Evolutionary conservation across 1,140 invertebrate species (phyloP), one percentile per base, ranked within the genome.

Genomic region (Pseudomyrmex gracilis): DNA sequence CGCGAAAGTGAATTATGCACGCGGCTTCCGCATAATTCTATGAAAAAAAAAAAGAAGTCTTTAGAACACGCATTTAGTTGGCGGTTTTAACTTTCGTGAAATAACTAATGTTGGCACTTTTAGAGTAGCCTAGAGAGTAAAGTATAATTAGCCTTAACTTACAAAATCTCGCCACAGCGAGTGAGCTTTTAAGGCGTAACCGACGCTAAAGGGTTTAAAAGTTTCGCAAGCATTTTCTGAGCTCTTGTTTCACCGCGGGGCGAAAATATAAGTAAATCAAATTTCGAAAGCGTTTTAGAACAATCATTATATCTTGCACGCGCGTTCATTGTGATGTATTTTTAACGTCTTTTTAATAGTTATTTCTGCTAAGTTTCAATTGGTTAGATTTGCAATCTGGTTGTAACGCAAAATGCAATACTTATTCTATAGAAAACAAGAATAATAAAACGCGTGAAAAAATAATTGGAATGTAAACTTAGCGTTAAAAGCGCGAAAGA

Each of bases 121-220:
- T 80, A 80, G 55, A 80, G 66, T 71, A 71, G 57, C 53, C 66
- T 53, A 22, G 64, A 77, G 74, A 77, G 24, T 55, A 22, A 34
- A 60, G 66, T 71, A 80, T 80, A 80, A 80, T 80, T 80, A 80
- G 43, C 43, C 76, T 80, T 80, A 80, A 80, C 76, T 80, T 80
- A 80, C 66, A 80, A 80, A 80, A 80, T 80, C 66, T 71, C 66
- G 15, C 66, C n/a, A n/a, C 49, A 70, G 34, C 66, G 66, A 8
- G 20, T 70, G 64, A 80, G 76, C 76, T 80, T 71, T 80, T 80
- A 80, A 80, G 53, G 76, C 66, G 66, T 80, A 80, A 80, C 55
- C 66, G 53, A 71, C 76, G 67, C 55, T 80, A 60, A 80, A 80
- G 22, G 66, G 53, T 80, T 71, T 80, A 80, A 80, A 80, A 80